Base-by-base conservation (phyloP, 2,888 invertebrate species). In the Ichneumon xanthorius region DNA sequence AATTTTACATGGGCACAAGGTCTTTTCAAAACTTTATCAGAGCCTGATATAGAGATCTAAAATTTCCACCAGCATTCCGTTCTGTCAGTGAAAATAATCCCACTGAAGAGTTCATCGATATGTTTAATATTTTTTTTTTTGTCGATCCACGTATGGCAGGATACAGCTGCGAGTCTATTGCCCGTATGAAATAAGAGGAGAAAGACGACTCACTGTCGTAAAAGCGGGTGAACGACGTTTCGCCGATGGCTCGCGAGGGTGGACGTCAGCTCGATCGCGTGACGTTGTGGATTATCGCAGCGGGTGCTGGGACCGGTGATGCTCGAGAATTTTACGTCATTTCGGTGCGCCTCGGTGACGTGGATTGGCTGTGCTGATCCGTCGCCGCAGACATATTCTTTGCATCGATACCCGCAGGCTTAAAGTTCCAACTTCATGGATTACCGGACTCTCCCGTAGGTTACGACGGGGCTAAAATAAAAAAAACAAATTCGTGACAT, bases 191-290 rank as follows among this genome's bases (percentile, higher is more conserved):
- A 9, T 26, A 26, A 48, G 33, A 53, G 26, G 14, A 75, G 45
- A 55, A 63, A 19, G n/a, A n/a, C 16, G 45, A 14, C 26, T 63
- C 48, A 26, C 83, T 73, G 72, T 84, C 75, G 48, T 61, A 80
- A 84, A 76, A 84, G 58, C 71, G 45, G 45, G 71, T n/a, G 22
- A 19, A 63, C 75, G 83, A 80, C 83, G 63, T 76, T 80, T 73
- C 73, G 75, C 53, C 70, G 75, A 75, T 45, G 75, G 73, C 45
- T 55, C 79, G 45, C 33, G 73, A 53, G 80, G 61, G 37, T 55
- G 37, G 45, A 79, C 78, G 83, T 75, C 68, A 83, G 75, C 40
- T 80, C 40, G 79, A 45, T 73, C 50, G 82, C 53, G 70, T 75
- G 75, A 80, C 75, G 75, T 53, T 58, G 67, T 55, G 83, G 79